A percentile compares a stretch with the other conserved stretches of the same genome.
Evolutionary conservation across 2,113 vertebrate genomes (phyloP).

Genomic region (Tetrax tetrax): DNA sequence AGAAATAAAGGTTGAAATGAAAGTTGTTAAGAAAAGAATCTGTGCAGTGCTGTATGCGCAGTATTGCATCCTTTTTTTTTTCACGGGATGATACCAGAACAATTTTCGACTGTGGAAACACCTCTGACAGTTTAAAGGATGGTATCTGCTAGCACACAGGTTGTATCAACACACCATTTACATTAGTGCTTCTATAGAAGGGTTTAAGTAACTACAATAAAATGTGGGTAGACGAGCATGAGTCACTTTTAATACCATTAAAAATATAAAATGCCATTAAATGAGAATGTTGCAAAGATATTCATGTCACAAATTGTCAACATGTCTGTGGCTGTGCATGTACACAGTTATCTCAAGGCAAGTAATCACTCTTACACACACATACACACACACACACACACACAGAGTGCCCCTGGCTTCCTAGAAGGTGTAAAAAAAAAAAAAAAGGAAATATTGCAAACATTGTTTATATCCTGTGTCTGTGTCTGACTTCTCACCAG

Average conservation of each 20-base stretch:
- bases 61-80: not conserved
- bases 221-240: not conserved
- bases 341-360: not conserved
- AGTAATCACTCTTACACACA: not conserved
- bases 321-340: not conserved
- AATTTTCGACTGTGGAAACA: not conserved
- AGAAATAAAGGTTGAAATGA: not conserved
- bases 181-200: not conserved
- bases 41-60: not conserved
- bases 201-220: not conserved
- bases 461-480: not conserved
- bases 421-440: not conserved
- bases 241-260: not conserved
- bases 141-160: not conserved
- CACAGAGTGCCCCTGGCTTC: not conserved
- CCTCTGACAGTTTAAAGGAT: not conserved
- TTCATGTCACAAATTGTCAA: not conserved
- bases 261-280: not conserved
- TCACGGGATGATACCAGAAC: not conserved
- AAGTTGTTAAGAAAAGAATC: not conserved
- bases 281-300: not conserved
- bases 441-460: not conserved
- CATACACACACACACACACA: too few species aligned
- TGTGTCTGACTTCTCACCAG: not conserved
- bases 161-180: not conserved